Base-by-base conservation (phyloP, 2,888 invertebrate genomes). In the Hartigia nigra region DNA sequence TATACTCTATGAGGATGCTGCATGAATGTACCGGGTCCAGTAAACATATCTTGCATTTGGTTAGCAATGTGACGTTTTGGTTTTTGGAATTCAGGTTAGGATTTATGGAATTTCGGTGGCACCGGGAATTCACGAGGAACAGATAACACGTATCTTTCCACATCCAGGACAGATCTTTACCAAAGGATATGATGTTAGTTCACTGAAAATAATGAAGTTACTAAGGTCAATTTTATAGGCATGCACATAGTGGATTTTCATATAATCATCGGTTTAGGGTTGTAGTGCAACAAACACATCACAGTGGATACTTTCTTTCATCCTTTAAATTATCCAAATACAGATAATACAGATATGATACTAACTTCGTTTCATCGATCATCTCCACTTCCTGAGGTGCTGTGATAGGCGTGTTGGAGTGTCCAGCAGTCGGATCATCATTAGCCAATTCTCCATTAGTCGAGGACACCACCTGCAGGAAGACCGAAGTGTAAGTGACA, bases 291-390 rank as follows among this genome's bases (percentile, higher is more conserved):
- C 55, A 23, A 9, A 9, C 9, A 55, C 55, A 23, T 23, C 9
- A 55, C 9, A 55, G 55, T 55, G 23, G 23, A 55, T 55, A 55
- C 23, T 55, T 55, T 5, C 23, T 55, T 55, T 5, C 2, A 5
- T 55, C 39, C 39, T 23, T 55, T 1, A 5, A 55, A 55, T 55
- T 55, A 55, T 55, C 23, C 0, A 55, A 55, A 55, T 55, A 55
- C 9, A 55, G 9, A 55, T 1, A 55, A 23, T 55, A 55, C 23
- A 14, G 9, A 55, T 92, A 92, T 87, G 92, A 92, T 93, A 95
- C 96, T 95, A 95, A 98, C 98, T 98, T 98, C 94, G 98, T 98
- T 95, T 99, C 98, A 93, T 98, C 98, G 89, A 97, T 96, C 91
- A 98, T 96, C 92, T 98, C 98, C 84, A 98, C 96, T 93, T 98